Conservation (phyloP, 1,140 invertebrate genomes). For the Geopemphigus sp. region DNA sequence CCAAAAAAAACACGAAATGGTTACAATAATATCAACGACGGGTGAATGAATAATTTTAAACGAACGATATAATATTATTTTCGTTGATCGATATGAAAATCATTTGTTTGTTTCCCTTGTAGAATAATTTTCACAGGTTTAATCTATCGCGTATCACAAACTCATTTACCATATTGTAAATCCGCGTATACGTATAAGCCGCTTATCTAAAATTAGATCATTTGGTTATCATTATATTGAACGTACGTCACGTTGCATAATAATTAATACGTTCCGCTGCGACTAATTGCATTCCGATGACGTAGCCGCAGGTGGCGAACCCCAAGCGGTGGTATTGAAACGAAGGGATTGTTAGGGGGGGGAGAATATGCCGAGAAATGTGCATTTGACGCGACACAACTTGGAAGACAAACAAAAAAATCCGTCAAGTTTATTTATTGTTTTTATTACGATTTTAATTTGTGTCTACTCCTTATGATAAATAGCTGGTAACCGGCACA, state of each 20-base stretch:
- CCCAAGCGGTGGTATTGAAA: neutral
- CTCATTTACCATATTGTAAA: neutral
- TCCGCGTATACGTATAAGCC: neutral
- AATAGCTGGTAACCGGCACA: constrained; percentile 5
- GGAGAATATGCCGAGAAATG: neutral
- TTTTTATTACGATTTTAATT: constrained; percentile 46
- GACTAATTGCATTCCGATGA: constrained; percentile 38
- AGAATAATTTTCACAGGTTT: neutral
- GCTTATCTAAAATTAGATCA: constrained; percentile 37
- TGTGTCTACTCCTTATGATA: constrained; percentile 34
- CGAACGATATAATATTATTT: neutral
- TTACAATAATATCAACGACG: too few species aligned
- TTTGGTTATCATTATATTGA: constrained; percentile 19
- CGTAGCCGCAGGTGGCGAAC: constrained; percentile 1
- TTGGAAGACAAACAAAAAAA: constrained; percentile 39
- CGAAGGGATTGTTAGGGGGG: neutral
- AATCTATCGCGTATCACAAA: neutral
- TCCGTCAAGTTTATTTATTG: constrained; percentile 42
- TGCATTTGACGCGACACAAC: constrained; percentile 26
- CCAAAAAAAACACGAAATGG: too few species aligned
- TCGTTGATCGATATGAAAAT: too few species aligned
- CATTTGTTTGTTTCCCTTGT: too few species aligned
- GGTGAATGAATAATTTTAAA: too few species aligned
- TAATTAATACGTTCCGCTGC: constrained; percentile 22
- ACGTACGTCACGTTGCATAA: constrained; percentile 6